Percentiles rank a stretch among this genome's conserved stretches.
Conservation (phyloP, 2,113 vertebrate species). For the Lontra canadensis region DNA sequence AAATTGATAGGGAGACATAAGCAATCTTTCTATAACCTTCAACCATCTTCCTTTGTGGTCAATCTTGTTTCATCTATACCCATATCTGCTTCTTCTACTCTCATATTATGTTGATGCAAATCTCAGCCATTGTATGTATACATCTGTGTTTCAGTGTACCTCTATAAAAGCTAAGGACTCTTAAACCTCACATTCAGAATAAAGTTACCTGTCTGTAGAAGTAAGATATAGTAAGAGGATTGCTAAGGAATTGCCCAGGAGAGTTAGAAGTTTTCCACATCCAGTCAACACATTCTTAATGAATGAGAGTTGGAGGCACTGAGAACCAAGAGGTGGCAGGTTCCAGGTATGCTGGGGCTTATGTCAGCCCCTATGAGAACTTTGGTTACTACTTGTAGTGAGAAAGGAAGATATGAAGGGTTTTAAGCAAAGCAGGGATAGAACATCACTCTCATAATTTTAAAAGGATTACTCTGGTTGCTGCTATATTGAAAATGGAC, state of each 20-base stretch:
- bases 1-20: neutral
- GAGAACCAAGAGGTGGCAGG: neutral
- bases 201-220: neutral
- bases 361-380: neutral
- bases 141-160: neutral
- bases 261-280: neutral
- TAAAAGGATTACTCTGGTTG: neutral
- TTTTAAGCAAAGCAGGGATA: neutral
- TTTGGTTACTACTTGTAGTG: neutral
- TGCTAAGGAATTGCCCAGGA: neutral
- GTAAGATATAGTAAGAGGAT: neutral
- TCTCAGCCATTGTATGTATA: neutral
- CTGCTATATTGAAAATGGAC: neutral
- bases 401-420: neutral
- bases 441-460: neutral
- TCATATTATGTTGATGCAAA: neutral
- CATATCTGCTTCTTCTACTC: neutral
- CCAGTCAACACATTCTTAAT: neutral
- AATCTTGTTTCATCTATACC: neutral
- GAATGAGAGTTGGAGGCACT: neutral
- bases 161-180: neutral
- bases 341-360: neutral
- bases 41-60: neutral
- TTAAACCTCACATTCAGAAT: neutral
- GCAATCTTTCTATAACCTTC: neutral